A percentile compares a stretch with the other conserved stretches of the same genome.
These are phyloP conservation scores for Lissocephala sabroskyi DNA, from an alignment of 2,888 invertebrate species.

Conservation along the genomic window DNA sequence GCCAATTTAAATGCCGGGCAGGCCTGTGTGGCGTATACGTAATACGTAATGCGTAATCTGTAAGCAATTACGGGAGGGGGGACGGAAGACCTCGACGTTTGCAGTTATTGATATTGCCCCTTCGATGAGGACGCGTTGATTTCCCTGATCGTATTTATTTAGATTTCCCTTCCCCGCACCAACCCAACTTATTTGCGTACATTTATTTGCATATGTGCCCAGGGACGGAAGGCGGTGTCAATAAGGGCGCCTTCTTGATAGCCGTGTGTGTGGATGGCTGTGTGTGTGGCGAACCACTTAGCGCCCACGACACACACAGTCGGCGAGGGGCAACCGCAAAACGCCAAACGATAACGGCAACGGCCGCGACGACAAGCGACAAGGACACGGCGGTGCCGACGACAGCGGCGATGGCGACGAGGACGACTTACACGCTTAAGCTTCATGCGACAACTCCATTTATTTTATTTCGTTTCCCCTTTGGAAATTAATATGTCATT, in stretches of 20 bases:
- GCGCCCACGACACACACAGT: background rate
- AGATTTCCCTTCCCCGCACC: slow-evolving; percentile 18
- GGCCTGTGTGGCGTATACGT: slow-evolving; percentile 21
- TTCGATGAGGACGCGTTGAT: slow-evolving; percentile 35
- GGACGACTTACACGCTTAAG: slow-evolving; percentile 30
- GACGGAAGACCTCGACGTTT: no score
- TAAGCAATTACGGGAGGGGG: slow-evolving; percentile 6
- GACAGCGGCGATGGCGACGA: background rate
- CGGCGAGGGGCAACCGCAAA: background rate
- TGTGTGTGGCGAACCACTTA: slow-evolving; percentile 1
- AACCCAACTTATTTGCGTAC: no score
- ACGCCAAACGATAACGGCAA: no score
- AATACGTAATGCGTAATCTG: slow-evolving; percentile 34
- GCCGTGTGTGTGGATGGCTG: slow-evolving; percentile 34
- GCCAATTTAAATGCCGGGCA: slow-evolving; percentile 3
- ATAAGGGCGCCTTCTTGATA: no score
- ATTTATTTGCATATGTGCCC: no score
- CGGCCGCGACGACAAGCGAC: background rate
- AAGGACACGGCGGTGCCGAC: background rate
- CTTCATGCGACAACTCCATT: slow-evolving; percentile 55
- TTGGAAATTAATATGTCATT: slow-evolving; percentile 66
- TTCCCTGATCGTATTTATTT: slow-evolving; percentile 57
- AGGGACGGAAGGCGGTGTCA: no score
- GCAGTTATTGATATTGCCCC: slow-evolving; percentile 11
- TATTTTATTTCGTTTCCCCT: slow-evolving; percentile 59